phyloP scores from a whole-genome alignment of 2,113 vertebrate species.

The Albula glossodonta region DNA sequence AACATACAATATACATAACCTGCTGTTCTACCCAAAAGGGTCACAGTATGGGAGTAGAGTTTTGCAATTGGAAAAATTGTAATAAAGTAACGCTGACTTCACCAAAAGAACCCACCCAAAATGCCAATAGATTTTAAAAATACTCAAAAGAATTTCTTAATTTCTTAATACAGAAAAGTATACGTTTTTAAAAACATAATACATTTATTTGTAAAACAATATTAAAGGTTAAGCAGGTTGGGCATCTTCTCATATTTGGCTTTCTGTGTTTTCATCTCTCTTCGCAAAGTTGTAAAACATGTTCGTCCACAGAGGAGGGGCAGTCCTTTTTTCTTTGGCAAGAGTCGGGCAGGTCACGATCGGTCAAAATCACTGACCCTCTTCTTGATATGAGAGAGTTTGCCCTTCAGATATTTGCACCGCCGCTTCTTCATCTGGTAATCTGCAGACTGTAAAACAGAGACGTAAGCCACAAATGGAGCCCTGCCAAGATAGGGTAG shows the following conservation, averaged over 20 bases:
- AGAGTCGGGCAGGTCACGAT: conserved; percentile 30
- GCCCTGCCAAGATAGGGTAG: too few species aligned
- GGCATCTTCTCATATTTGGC: neutral
- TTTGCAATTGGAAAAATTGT: neutral
- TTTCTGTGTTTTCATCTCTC: neutral
- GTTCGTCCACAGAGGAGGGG: neutral
- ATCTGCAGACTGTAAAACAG: conserved; percentile 65
- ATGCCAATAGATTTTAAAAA: neutral
- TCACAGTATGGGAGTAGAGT: neutral
- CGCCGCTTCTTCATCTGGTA: conserved; percentile 78
- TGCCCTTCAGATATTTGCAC: conserved; percentile 82
- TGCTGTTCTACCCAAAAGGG: neutral
- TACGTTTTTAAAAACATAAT: neutral
- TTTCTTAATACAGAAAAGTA: neutral
- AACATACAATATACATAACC: neutral
- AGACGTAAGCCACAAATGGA: neutral
- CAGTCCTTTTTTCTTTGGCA: neutral
- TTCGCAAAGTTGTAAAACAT: neutral
- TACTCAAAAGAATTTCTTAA: neutral
- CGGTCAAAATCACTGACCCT: conserved; percentile 80
- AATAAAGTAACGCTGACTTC: neutral
- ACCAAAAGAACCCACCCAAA: neutral
- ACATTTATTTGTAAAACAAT: neutral
- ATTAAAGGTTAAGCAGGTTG: neutral
- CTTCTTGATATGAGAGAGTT: conserved; percentile 84